Conservation (phyloP, 2,888 invertebrate species). For the Boloria euphrosyne region DNA sequence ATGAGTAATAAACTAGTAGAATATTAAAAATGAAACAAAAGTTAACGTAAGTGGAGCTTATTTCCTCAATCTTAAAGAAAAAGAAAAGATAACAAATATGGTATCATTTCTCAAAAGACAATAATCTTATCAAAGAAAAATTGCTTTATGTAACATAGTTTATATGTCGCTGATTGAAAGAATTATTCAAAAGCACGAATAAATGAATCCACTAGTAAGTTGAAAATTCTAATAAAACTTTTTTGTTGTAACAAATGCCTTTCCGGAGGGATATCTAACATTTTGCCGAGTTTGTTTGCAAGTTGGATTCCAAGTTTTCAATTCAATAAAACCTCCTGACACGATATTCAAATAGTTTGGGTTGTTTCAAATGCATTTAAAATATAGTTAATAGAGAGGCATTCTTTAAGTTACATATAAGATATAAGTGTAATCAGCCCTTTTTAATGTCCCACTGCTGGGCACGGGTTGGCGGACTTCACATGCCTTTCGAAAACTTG, state of each 20-base stretch:
- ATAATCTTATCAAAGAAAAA: too few species aligned
- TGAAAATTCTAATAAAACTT: constrained; percentile 1
- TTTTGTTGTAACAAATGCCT: constrained; percentile 11
- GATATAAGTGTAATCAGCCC: too few species aligned
- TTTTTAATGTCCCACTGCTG: too few species aligned
- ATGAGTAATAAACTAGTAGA: too few species aligned
- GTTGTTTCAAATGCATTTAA: neutral
- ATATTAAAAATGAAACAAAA: too few species aligned
- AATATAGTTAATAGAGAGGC: neutral
- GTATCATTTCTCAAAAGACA: too few species aligned
- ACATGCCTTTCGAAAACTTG: too few species aligned
- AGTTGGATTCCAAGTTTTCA: constrained; percentile 18
- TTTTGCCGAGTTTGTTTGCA: constrained; percentile 15
- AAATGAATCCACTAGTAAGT: neutral
- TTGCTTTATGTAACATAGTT: too few species aligned
- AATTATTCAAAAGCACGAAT: neutral
- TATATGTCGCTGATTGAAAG: neutral
- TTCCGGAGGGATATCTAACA: constrained; percentile 10
- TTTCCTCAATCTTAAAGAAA: too few species aligned
- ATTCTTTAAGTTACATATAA: neutral
- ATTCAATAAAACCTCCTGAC: constrained; percentile 17
- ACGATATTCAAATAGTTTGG: constrained; percentile 16
- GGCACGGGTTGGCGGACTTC: too few species aligned
- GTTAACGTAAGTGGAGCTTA: too few species aligned
- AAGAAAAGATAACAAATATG: too few species aligned